Evolutionary conservation across 2,797 vertebrate species (phyloP).

Genomic region (Lophius americanus): DNA sequence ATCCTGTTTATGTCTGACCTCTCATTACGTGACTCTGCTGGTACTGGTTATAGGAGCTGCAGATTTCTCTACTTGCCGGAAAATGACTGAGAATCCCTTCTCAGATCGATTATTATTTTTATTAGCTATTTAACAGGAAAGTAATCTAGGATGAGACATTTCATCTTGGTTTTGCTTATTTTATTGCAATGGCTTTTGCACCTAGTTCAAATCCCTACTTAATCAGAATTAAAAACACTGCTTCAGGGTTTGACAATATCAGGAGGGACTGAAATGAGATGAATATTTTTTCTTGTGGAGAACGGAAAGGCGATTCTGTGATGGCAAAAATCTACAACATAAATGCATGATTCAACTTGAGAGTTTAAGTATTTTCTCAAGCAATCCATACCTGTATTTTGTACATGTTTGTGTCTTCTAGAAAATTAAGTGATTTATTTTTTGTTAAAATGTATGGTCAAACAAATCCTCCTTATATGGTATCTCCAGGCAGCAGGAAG

Average conservation of each 20-base stretch:
- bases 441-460: not conserved
- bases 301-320: not conserved
- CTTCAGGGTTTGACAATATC: constrained; percentile 4
- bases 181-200: constrained; percentile 9
- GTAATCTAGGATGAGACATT: constrained; percentile 33
- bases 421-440: constrained; percentile 1
- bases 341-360: constrained; percentile 49
- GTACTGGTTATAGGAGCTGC: constrained; percentile 19
- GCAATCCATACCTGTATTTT: constrained; percentile 54
- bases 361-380: constrained; percentile 22
- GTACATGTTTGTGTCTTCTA: constrained; percentile 27
- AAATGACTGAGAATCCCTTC: constrained; percentile 7
- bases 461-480: constrained; percentile 3
- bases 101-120: constrained; percentile 5
- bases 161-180: constrained; percentile 17
- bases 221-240: not conserved
- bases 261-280: not conserved
- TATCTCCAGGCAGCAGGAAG: constrained; percentile 1
- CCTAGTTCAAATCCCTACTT: constrained; percentile 20
- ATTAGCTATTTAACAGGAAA: constrained; percentile 39
- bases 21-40: constrained; percentile 27
- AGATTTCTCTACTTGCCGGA: constrained; percentile 37
- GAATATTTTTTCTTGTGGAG: constrained; percentile 8
- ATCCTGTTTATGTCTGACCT: constrained; percentile 11
- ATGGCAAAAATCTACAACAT: constrained; percentile 3